Base-by-base conservation (phyloP, 1,140 invertebrate genomes). In the Maniola jurtina region DNA sequence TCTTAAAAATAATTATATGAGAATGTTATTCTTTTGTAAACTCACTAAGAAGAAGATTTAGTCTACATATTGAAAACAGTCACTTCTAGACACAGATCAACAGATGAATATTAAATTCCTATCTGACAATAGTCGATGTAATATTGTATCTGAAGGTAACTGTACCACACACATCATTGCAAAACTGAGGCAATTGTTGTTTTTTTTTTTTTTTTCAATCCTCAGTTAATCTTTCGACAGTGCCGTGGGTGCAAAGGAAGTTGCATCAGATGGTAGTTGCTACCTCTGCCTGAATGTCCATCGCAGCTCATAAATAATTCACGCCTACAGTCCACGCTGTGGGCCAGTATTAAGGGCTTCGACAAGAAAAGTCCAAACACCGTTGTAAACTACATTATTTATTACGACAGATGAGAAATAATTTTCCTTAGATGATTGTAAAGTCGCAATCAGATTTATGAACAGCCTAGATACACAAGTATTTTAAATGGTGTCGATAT, bases 181-280 rank as follows among this genome's bases (percentile, higher is more conserved):
- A 42, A 65, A 65, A 60, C 48, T 14, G 58, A 34, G 16, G 56
- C 58, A 33, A 61, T 66, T 66, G 34, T 66, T 54, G 45, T 60
- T 54, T 59, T 42, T 55, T 63, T 60, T 54, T 59, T 42, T 55
- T 63, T 42, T 16, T 33, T 25, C 25, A 25, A 25, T 25, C 25
- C 47, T n/a, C 42, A 48, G 40, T 35, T 61, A 52, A 66, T 73
- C 68, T 76, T 77, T 76, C 72, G 67, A 70, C 64, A 66, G 64
- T 14, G 40, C 36, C 66, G 81, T 84, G 76, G 78, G 81, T 75
- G 73, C 67, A 56, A 58, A 79, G 80, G 82, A 82, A 77, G 80
- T 84, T 84, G 82, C 80, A 79, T 79, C 79, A 84, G 75, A 71
- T 70, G 62, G 64, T 60, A 54, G 58, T 55, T 34, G 14, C 13